A percentile compares a stretch with the other conserved stretches of the same genome.
These are phyloP conservation scores for Cervus canadensis DNA, from an alignment of 2,113 vertebrate species.

Conservation along the genomic window DNA sequence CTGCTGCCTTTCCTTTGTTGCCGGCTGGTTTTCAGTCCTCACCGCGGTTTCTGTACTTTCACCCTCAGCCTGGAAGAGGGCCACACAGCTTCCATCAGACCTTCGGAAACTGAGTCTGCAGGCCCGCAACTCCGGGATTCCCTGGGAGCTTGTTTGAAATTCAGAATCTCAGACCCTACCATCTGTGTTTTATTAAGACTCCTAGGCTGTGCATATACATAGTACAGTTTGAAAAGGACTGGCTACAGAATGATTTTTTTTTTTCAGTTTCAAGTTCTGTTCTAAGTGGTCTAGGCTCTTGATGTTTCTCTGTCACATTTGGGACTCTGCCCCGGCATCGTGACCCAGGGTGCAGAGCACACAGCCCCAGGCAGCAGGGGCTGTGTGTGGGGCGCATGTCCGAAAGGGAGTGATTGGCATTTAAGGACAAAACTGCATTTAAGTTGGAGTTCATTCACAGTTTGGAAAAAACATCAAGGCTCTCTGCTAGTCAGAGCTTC, in stretches of 20 bases:
- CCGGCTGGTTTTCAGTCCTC: neutral
- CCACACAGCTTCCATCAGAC: neutral
- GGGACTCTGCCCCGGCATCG: neutral
- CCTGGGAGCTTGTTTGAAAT: neutral
- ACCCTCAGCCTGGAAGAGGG: neutral
- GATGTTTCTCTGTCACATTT: neutral
- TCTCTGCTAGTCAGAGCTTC: neutral
- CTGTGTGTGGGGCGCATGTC: neutral
- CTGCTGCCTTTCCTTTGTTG: neutral
- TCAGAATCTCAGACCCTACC: neutral
- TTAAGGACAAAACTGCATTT: neutral
- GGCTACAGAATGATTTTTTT: neutral
- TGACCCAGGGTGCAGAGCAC: neutral
- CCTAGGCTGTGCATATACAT: neutral
- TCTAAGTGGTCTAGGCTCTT: neutral
- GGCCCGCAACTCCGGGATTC: neutral
- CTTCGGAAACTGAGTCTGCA: neutral
- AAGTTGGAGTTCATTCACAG: neutral
- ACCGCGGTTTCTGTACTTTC: neutral
- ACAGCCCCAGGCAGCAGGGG: neutral
- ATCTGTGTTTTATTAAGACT: conserved; percentile 1
- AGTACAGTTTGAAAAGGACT: neutral
- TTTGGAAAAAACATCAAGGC: neutral
- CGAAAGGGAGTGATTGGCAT: neutral
- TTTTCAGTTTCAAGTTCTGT: neutral